These are phyloP conservation scores for Diplodus sargus DNA, from an alignment of 2,797 vertebrate genomes.

Conservation along the genomic window DNA sequence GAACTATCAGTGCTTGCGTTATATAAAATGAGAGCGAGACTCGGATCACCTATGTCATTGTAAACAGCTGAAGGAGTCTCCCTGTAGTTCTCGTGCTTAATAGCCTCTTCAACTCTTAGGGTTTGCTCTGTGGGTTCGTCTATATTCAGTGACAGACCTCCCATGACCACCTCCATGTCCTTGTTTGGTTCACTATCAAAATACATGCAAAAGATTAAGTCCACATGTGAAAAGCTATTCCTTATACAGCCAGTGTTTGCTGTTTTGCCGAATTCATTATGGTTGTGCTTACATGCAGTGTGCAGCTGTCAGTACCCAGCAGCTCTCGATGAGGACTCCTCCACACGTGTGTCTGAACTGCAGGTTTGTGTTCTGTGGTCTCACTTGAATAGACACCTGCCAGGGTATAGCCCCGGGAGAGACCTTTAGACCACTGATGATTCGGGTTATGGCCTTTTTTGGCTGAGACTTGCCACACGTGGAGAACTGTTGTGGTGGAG, in stretches of 20 bases:
- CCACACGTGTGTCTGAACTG: slow-evolving; percentile 87
- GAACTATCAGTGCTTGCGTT: neutral
- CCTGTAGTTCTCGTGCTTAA: slow-evolving; percentile 84
- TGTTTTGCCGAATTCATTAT: neutral
- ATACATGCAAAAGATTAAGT: slow-evolving; percentile 28
- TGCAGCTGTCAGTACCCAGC: slow-evolving; percentile 95
- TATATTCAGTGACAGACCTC: slow-evolving; percentile 82
- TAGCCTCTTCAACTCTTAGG: slow-evolving; percentile 82
- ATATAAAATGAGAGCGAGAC: neutral
- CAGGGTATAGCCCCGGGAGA: slow-evolving; percentile 90
- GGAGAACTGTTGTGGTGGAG: slow-evolving; percentile 54
- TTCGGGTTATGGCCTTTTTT: slow-evolving; percentile 69
- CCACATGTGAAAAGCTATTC: neutral
- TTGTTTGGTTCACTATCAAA: slow-evolving; percentile 64
- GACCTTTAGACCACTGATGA: slow-evolving; percentile 91
- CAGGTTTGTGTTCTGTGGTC: slow-evolving; percentile 31
- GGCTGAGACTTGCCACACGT: slow-evolving; percentile 85
- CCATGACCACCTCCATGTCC: slow-evolving; percentile 86
- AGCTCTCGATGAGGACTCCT: slow-evolving; percentile 90
- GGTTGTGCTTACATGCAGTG: slow-evolving; percentile 89
- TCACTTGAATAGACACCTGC: slow-evolving; percentile 91
- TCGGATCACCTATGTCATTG: slow-evolving; percentile 88
- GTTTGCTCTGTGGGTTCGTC: slow-evolving; percentile 85
- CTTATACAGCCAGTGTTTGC: neutral
- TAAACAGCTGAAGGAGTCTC: slow-evolving; percentile 74